Base-by-base conservation (phyloP, 2,113 vertebrate genomes). In the Aspidoscelis tigris region DNA sequence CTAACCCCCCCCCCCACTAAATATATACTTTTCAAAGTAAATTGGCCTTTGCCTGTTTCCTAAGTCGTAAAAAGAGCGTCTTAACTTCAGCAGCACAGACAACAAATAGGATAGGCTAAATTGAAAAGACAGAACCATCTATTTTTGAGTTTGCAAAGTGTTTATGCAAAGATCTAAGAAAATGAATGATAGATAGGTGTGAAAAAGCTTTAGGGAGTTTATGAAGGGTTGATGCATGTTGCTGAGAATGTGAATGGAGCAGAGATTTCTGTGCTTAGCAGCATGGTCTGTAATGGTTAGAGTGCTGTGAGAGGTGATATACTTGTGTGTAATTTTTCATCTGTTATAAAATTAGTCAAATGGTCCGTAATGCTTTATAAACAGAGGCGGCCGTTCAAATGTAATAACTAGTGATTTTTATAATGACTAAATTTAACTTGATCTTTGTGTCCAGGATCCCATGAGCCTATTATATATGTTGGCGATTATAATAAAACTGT, bases 391-490 rank as follows among this genome's bases (percentile, higher is more conserved):
- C 90, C 91, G 84, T 90, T 93, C 88, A 85, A 95, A 91, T 88
- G 18, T 58, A 95, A 78, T 88, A 78, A 93, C 90, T 93, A 93
- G 90, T 82, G 91, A 90, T 92, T 93, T 94, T 89, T 89, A 93
- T 92, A 84, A 94, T 90, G 96, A 88, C 93, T 94, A 93, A 92
- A 96, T 93, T 96, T 91, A 91, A 96, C 96, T 93, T 95, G 96
- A 96, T 98, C 97, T 97, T 97, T 98, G 97, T 98, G 97, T 98
- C 97, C 96, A 96, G 95, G 94, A 94, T 97, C 97, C 97, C 97
- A 97, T 96, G 94, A 96, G 94, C 95, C 95, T 96, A 0, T 90
- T 88, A 73, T 22, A 20, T 89, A 50, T 41, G 21, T 86, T 88
- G 75, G 72, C 92, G 92, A 26, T 7, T 43, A 1, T 86, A 92